Conservation (phyloP, 2,113 vertebrate species). For the Callocephalon fimbriatum region DNA sequence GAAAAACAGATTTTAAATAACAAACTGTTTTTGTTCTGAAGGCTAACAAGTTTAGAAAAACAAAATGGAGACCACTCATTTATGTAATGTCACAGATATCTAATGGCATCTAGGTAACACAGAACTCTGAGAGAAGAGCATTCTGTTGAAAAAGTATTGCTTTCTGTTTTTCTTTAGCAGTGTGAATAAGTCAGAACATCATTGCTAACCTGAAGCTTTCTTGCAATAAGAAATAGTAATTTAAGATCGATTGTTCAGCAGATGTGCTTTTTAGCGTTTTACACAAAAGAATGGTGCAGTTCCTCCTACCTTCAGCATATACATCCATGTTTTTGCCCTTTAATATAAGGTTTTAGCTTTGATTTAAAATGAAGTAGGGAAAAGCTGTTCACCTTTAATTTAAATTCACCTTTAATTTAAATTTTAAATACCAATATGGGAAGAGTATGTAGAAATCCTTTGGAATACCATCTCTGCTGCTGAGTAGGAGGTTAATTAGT, state of each 20-base stretch:
- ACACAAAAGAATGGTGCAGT: neutral
- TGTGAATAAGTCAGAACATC: conserved; percentile 36
- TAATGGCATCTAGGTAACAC: conserved; percentile 27
- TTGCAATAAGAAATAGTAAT: conserved; percentile 65
- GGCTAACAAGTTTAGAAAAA: conserved; percentile 49
- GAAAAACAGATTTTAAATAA: neutral
- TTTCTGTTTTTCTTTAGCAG: conserved; percentile 50
- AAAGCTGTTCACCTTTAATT: conserved; percentile 40
- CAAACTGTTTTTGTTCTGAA: conserved; percentile 16
- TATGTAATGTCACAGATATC: neutral
- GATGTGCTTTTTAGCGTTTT: conserved; percentile 65
- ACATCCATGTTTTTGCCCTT: conserved; percentile 8
- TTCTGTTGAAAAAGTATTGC: neutral
- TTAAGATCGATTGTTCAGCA: conserved; percentile 49
- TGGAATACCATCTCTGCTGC: neutral
- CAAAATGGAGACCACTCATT: conserved; percentile 41
- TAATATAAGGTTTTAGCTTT: conserved; percentile 19
- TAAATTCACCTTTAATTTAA: conserved; percentile 18
- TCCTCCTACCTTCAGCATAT: conserved; percentile 36
- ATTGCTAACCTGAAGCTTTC: conserved; percentile 58
- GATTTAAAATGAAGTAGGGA: conserved; percentile 47
- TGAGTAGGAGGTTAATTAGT: neutral
- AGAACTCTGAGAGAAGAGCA: neutral
- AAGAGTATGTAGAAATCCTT: neutral
- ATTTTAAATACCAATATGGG: conserved; percentile 26